Conservation (phyloP, 2,888 invertebrate genomes). For the Drosophila subquinaria region DNA sequence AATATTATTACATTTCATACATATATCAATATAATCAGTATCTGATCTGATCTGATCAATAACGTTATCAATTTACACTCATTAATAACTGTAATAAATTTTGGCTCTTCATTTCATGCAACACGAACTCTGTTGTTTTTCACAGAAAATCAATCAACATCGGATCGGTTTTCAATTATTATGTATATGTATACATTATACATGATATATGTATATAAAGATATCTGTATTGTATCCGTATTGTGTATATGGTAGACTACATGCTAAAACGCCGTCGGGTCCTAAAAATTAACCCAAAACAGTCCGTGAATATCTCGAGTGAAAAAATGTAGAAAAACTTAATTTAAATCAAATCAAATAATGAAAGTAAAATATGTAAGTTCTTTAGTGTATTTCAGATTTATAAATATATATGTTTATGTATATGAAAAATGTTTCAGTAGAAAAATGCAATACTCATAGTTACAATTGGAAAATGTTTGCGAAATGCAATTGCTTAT, state of each 20-base stretch:
- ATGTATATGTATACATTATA: constrained; percentile 12
- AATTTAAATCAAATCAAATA: constrained; percentile 29
- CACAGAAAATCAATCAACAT: constrained; percentile 25
- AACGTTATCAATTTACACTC: constrained; percentile 43
- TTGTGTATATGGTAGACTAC: constrained; percentile 55
- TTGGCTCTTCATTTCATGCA: constrained; percentile 69
- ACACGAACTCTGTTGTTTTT: constrained; percentile 43
- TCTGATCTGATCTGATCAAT: constrained; percentile 36
- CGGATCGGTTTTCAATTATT: constrained; percentile 18
- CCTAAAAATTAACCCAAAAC: constrained; percentile 28
- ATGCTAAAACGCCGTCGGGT: constrained; percentile 44
- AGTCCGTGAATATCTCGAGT: constrained; percentile 42
- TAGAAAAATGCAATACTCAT: constrained; percentile 73
- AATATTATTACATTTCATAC: constrained; percentile 63
- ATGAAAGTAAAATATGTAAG: constrained; percentile 43
- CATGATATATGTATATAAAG: constrained; percentile 9
- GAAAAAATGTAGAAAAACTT: constrained; percentile 16
- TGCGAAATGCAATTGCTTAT: constrained; percentile 62
- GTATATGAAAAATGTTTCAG: constrained; percentile 18
- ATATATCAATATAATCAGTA: constrained; percentile 30
- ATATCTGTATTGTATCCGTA: constrained; percentile 39
- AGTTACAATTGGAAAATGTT: constrained; percentile 66
- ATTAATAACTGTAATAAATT: constrained; percentile 68
- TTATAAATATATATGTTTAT: constrained; percentile 22
- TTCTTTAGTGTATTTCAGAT: constrained; percentile 48